Evolutionary conservation across 2,113 vertebrate species (phyloP).

Genomic region (Azemiops feae): DNA sequence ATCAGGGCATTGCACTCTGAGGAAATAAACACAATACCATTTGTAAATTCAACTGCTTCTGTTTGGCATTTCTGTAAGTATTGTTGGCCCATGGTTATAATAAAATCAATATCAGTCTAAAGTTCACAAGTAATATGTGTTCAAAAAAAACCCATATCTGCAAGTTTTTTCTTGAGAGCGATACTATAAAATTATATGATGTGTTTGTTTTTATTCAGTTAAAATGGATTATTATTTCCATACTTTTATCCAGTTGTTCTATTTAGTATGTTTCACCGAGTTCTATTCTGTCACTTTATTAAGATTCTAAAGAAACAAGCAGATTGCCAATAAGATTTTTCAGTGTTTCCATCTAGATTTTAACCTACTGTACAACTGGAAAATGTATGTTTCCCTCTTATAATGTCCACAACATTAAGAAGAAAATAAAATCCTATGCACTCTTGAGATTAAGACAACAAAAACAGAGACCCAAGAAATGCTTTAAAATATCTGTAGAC

Average conservation of each 20-base stretch:
- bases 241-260: slow-evolving; percentile 52
- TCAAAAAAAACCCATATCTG: neutral
- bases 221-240: slow-evolving; percentile 34
- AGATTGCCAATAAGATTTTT: neutral
- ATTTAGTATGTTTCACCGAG: slow-evolving; percentile 18
- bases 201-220: slow-evolving; percentile 1
- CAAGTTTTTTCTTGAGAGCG: slow-evolving; percentile 19
- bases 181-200: neutral
- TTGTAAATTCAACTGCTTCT: neutral
- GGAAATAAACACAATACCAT: neutral
- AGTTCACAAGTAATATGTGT: neutral
- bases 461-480: neutral
- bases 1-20: neutral
- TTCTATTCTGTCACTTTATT: slow-evolving; percentile 19
- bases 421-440: neutral
- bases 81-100: neutral
- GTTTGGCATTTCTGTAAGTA: neutral
- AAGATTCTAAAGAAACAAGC: slow-evolving; percentile 39
- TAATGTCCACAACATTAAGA: neutral
- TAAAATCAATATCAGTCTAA: neutral
- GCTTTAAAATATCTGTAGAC: neutral
- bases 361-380: neutral
- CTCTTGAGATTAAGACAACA: neutral
- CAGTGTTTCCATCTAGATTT: neutral
- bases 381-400: neutral